Conservation (phyloP, 2,888 invertebrate genomes). For the Leucophenga maculata region DNA sequence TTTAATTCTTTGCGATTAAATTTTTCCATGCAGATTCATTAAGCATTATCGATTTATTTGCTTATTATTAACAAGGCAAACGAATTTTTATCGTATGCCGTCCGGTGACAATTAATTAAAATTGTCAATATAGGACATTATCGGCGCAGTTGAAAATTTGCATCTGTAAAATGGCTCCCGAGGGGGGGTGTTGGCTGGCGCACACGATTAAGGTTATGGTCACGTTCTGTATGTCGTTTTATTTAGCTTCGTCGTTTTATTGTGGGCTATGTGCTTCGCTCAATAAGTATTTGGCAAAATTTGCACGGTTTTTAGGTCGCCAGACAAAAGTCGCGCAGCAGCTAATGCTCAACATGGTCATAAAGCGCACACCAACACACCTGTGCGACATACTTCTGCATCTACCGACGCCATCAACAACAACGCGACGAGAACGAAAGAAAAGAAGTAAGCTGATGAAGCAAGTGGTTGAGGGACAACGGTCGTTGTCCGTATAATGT, state of each 20-base stretch:
- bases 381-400: too few species aligned
- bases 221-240: neutral
- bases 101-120: conserved; percentile 5
- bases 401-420: too few species aligned
- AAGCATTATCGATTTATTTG: too few species aligned
- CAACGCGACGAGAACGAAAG: too few species aligned
- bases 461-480: too few species aligned
- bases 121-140: conserved; percentile 14
- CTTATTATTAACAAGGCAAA: too few species aligned
- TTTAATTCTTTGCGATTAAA: too few species aligned
- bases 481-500: neutral
- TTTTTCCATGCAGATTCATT: too few species aligned
- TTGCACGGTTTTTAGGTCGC: neutral
- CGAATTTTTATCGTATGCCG: neutral
- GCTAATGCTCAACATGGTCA: conserved; percentile 15
- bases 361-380: neutral
- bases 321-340: conserved; percentile 2
- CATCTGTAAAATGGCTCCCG: conserved; percentile 46
- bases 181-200: conserved; percentile 5
- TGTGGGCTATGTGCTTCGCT: neutral
- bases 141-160: conserved; percentile 7
- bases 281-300: neutral
- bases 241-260: neutral
- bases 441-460: too few species aligned
- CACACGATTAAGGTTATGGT: neutral